Evolutionary conservation across 2,888 invertebrate genomes (phyloP).

Genomic region (Drosophila robusta): DNA sequence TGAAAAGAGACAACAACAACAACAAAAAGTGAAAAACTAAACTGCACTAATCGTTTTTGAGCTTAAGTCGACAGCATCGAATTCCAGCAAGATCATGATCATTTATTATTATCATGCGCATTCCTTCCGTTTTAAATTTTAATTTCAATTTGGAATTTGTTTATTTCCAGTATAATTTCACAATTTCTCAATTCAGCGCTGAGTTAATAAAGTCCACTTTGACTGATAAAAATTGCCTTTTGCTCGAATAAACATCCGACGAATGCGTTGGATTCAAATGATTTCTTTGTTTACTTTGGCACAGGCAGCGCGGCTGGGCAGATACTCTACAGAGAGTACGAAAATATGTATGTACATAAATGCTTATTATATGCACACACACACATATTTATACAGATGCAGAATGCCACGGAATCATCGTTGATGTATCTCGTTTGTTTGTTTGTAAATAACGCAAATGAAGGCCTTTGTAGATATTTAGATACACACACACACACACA

Average conservation of each 20-base stretch:
- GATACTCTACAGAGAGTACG: slow-evolving; percentile 6
- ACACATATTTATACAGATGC: slow-evolving; percentile 38
- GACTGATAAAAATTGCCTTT: slow-evolving; percentile 36
- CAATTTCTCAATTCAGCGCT: slow-evolving; percentile 19
- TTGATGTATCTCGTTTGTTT: slow-evolving; percentile 31
- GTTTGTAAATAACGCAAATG: slow-evolving; percentile 66
- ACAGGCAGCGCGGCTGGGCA: slow-evolving; percentile 20
- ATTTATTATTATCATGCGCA: neutral
- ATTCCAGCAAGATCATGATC: slow-evolving; percentile 29
- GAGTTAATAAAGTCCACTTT: slow-evolving; percentile 55
- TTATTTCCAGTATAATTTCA: slow-evolving; percentile 27
- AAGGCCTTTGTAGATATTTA: slow-evolving; percentile 49
- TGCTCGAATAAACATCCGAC: slow-evolving; percentile 62
- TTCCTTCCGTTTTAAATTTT: neutral
- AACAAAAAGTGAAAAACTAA: slow-evolving; percentile 12
- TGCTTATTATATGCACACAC: slow-evolving; percentile 31
- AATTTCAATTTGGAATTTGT: slow-evolving; percentile 31
- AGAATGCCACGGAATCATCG: slow-evolving; percentile 20
- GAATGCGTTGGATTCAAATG: slow-evolving; percentile 49
- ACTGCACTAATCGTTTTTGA: slow-evolving; percentile 49
- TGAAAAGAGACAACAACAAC: slow-evolving; percentile 3
- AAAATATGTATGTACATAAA: slow-evolving; percentile 20
- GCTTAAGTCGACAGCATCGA: slow-evolving; percentile 32
- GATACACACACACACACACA: slow-evolving; percentile 22
- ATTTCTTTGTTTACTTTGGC: slow-evolving; percentile 69